Evolutionary conservation across 30 jellyfish, hydroid and myxozoan species (phyloP), one percentile per base, ranked within the genome.

Genomic region (Rhopilema esculentum): DNA sequence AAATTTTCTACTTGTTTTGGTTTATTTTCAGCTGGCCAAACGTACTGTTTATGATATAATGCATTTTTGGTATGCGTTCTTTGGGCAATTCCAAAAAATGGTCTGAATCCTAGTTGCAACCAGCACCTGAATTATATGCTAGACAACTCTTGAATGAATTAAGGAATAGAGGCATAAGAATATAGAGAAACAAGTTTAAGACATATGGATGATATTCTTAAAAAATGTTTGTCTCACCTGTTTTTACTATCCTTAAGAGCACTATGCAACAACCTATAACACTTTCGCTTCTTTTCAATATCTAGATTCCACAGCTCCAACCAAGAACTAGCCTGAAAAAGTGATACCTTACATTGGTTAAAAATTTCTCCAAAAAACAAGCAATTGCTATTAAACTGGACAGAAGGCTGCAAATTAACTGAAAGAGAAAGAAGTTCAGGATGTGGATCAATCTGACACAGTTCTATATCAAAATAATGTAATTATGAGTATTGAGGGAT

Each of bases 181-280:
- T 6, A 40, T 12, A 40, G 57, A 40, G 57, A 6, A 6, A 2
- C 12, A 40, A 40, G 12, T 40, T 2, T 40, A 40, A 40, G 12
- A 40, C n/a, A 40, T 40, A 40, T 40, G 6, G 57, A 40, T 40
- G 12, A 12, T 6, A 2, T 40, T 40, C 57, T 40, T 15, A 49
- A 17, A 4, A 27, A 17, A 15, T 50, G 49, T 4, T 16, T 22
- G 8, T 16, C 70, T 21, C 24, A 92, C 98, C 98, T 93, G 50
- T 77, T 67, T 50, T 80, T 78, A 72, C 91, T 85, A 67, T 93
- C 97, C 61, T 82, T 83, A 19, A 93, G 86, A 17, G 97, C 97
- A 48, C 80, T 89, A 77, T 93, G 97, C 79, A 93, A 65, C 82
- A 79, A 52, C 77, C 97, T 66, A 69, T 83, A 93, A 61, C 98